Evolutionary conservation across 2,888 invertebrate species (phyloP), one percentile per base, ranked within the genome.

Genomic region (Eristalis tenax): DNA sequence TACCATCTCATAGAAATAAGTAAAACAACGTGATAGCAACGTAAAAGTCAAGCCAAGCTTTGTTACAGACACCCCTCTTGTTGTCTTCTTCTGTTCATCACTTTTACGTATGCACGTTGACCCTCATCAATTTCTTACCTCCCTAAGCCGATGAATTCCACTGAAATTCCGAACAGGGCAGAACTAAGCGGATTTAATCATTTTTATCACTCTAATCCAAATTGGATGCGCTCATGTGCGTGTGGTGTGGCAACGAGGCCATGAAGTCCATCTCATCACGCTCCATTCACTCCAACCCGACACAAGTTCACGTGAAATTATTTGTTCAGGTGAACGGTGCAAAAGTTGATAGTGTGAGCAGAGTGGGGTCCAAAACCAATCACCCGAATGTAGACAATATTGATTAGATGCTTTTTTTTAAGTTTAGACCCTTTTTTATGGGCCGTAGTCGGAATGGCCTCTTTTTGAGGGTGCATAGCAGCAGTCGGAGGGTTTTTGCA

Each of bases 161-260:
- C 74, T 75, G 35, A 26, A 64, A 26, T 35, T 57, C 38, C 57
- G 22, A 74, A 38, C 66, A 18, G 76, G 73, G 57, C 79, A 83
- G 73, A 71, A 68, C 71, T 75, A 87, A 87, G 83, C 76, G 64
- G 83, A 79, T 87, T 87, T 65, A 74, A 83, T 83, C 75, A 83
- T 73, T 87, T 87, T 87, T 87, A 87, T 87, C 87, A 87, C 79
- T 83, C 76, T 87, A 87, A 87, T 87, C 87, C 87, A 87, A 87
- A 87, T 87, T 87, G 87, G 87, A 87, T 87, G 87, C 80, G 83
- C 79, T 87, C 83, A 80, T 80, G 83, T 76, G 83, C 76, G 82
- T 82, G 71, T 38, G 68, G 59, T 80, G 70, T 11, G 56, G 61
- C 74, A 50, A 57, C 63, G 70, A 68, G 61, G 15, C 74, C 63